Evolutionary conservation across 2,113 vertebrate species (phyloP).

Genomic region (mouse (Mus musculus)): GRCm39 chr11:71648001-71648500

Average conservation of each 20-base stretch:
- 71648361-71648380: background rate
- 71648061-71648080: background rate
- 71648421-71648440: too few species aligned
- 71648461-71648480: background rate
- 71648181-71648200: background rate
- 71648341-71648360: background rate
- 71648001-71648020: background rate
- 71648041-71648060: background rate
- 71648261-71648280: rapidly evolving
- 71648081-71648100: background rate
- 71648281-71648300: background rate
- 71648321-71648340: background rate
- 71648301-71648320: background rate
- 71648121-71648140: background rate
- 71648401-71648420: too few species aligned
- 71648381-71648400: too few species aligned
- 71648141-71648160: background rate
- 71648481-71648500: too few species aligned
- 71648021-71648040: background rate
- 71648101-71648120: background rate
- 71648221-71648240: background rate
- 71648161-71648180: background rate
- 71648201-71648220: rapidly evolving
- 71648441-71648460: background rate
- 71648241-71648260: background rate